Evolutionary conservation across 2,888 invertebrate genomes (phyloP), one percentile per base, ranked within the genome.

Genomic region (Dromius quadrimaculatus): DNA sequence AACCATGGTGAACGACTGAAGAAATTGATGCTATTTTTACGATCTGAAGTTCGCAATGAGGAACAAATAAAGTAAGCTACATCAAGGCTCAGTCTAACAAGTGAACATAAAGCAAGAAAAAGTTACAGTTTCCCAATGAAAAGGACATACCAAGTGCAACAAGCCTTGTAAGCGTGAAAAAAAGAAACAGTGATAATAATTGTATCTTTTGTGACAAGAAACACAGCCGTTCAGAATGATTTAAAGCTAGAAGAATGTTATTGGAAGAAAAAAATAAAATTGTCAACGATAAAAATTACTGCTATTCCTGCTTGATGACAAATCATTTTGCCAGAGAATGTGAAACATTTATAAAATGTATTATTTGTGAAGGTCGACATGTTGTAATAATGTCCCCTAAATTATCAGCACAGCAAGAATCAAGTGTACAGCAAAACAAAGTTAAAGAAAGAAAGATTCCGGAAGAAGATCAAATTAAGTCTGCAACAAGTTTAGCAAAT

Each of bases 161-260:
- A 17, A 19, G 47, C 19, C 20, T 47, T 13, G 47, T 47, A 6
- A 47, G 17, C 5, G 20, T 47, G n/a, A 47, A 6, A 3, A 6
- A 62, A 11, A 13, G 13, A 19, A 19, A 17, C 3, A 17, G 2
- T 47, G n/a, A n/a, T n/a, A n/a, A n/a, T n/a, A n/a, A n/a, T n/a
- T n/a, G n/a, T n/a, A n/a, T n/a, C n/a, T n/a, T 47, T 47, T 47
- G 47, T 47, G 20, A 47, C 6, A 19, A 19, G 17, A 47, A 47
- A 15, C 20, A 47, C 19, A 13, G 5, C 5, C 13, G 47, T 19
- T 4, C 5, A 47, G 17, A 47, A 17, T 47, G 47, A 5, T n/a
- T n/a, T n/a, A n/a, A n/a, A n/a, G n/a, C n/a, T n/a, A n/a, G n/a
- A n/a, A n/a, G n/a, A n/a, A n/a, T n/a, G n/a, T n/a, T n/a, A n/a